Evolutionary conservation across 2,888 invertebrate species (phyloP).

Genomic region (Aradus depressus): DNA sequence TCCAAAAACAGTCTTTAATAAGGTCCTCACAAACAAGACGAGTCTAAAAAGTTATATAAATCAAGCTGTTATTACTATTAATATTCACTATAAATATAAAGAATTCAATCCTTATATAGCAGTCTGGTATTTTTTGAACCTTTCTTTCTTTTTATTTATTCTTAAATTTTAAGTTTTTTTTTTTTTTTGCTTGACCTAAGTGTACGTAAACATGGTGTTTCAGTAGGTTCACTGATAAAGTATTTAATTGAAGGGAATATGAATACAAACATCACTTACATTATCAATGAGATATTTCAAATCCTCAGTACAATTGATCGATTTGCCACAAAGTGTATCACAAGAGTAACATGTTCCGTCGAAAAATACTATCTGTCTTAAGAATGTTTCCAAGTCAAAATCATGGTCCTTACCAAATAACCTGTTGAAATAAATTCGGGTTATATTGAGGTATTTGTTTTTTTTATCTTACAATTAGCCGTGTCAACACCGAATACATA

Average conservation of each 20-base stretch:
- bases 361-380: slow-evolving; percentile 49
- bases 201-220: no score
- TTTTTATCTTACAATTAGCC: neutral
- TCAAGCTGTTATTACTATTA: no score
- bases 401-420: slow-evolving; percentile 33
- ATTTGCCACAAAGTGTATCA: slow-evolving; percentile 37
- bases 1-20: slow-evolving; percentile 30
- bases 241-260: no score
- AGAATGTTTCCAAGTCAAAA: slow-evolving; percentile 42
- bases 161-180: neutral
- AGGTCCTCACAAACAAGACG: slow-evolving; percentile 31
- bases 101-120: no score
- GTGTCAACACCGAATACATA: neutral
- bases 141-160: no score
- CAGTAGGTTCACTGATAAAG: no score
- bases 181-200: no score
- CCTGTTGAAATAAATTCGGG: slow-evolving; percentile 16
- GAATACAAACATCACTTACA: no score
- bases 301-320: slow-evolving; percentile 32
- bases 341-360: slow-evolving; percentile 47
- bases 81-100: no score
- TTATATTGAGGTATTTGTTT: neutral
- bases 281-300: slow-evolving; percentile 25
- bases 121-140: no score
- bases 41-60: slow-evolving; percentile 37